phyloP scores from a whole-genome alignment of 1,140 invertebrate genomes.

The Musca domestica region DNA sequence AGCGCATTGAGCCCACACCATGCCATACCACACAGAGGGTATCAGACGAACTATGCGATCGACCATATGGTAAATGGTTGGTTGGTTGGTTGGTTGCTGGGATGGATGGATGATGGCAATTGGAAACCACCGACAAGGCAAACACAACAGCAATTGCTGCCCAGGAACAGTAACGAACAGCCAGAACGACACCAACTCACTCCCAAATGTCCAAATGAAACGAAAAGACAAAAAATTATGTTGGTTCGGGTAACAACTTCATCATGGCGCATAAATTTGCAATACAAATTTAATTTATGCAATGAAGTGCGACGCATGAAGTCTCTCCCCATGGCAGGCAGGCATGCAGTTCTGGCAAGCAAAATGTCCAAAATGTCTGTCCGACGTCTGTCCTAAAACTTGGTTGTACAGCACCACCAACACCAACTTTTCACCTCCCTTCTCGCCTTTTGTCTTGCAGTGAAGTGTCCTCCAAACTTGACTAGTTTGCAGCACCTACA shows the following conservation, averaged over 20 bases:
- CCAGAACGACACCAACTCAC: not conserved
- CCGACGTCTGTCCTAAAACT: no score
- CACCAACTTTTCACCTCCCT: no score
- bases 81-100: no score
- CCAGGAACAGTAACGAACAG: constrained; percentile 11
- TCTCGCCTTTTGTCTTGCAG: no score
- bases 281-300: constrained; percentile 54
- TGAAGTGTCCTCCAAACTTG: no score
- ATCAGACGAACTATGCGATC: not conserved
- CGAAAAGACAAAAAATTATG: constrained; percentile 36
- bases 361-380: not conserved
- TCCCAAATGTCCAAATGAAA: not conserved
- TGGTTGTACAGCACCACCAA: no score
- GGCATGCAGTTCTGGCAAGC: constrained; percentile 28
- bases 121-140: not conserved
- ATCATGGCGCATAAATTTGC: constrained; percentile 54
- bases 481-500: constrained; percentile 1
- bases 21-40: not conserved
- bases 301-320: constrained; percentile 28
- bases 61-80: constrained; percentile 5
- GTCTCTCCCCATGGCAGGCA: constrained; percentile 34
- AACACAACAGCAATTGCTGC: not conserved
- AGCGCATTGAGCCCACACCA: not conserved
- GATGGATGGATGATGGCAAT: no score
- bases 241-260: constrained; percentile 52